A percentile compares a stretch with the other conserved stretches of the same genome.
Conservation (phyloP, 2,888 invertebrate genomes). For the Pandemis cinnamomeana region DNA sequence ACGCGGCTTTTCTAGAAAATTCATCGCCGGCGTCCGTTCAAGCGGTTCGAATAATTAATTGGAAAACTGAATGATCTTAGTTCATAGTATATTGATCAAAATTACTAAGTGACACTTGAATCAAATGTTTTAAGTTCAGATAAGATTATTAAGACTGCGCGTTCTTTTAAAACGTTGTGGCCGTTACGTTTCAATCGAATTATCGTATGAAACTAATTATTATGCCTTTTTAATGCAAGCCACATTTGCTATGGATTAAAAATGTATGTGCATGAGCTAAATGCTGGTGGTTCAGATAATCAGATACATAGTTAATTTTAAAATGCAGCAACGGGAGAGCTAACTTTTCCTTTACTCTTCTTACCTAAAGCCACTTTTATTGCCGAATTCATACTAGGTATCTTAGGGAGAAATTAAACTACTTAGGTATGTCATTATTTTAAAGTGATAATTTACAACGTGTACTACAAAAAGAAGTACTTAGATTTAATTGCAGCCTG, state of each 20-base stretch:
- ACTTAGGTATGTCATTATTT: too few species aligned
- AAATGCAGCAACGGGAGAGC: too few species aligned
- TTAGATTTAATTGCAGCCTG: too few species aligned
- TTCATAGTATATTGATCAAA: neutral
- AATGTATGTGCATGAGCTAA: too few species aligned
- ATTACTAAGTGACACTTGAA: neutral
- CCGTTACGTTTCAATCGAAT: neutral
- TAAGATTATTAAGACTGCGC: neutral
- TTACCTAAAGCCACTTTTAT: too few species aligned
- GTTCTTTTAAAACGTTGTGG: neutral
- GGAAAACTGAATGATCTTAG: neutral
- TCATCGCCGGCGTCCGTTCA: neutral
- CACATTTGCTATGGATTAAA: slow-evolving; percentile 29
- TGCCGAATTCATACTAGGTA: too few species aligned
- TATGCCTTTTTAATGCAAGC: slow-evolving; percentile 28
- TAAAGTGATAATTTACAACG: too few species aligned
- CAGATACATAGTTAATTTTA: too few species aligned
- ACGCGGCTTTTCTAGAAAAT: neutral
- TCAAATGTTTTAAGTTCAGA: slow-evolving; percentile 3
- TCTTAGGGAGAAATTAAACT: too few species aligned
- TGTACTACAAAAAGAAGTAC: too few species aligned
- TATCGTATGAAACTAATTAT: slow-evolving; percentile 6
- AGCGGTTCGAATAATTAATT: neutral
- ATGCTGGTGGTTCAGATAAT: too few species aligned
- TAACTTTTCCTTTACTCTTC: too few species aligned